Percentiles rank a stretch among this genome's conserved stretches.
These are phyloP conservation scores for Oreochromis tanganicae DNA, from an alignment of 2,113 vertebrate genomes.

Conservation along the genomic window DNA sequence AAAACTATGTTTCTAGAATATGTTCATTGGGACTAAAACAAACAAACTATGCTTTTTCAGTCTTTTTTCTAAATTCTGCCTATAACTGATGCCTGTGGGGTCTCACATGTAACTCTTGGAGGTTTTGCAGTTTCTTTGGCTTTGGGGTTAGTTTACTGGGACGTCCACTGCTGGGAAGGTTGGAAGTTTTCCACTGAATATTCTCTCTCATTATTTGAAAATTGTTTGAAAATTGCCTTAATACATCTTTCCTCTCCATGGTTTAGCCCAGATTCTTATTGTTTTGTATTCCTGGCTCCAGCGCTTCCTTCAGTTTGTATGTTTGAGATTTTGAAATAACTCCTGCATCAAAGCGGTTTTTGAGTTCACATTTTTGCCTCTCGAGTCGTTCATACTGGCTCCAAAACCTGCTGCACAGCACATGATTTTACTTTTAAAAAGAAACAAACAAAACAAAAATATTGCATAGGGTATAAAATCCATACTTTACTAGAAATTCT, in stretches of 20 bases:
- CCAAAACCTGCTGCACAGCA: not conserved
- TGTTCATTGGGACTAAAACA: not conserved
- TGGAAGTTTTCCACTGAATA: not conserved
- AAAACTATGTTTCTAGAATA: not conserved
- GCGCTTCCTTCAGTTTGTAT: not conserved
- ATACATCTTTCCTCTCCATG: not conserved
- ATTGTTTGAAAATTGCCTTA: not conserved
- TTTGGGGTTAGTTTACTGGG: not conserved
- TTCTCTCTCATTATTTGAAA: not conserved
- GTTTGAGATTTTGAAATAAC: not conserved
- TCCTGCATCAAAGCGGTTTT: not conserved
- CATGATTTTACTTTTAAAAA: not conserved
- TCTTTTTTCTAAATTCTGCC: not conserved
- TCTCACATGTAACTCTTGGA: not conserved
- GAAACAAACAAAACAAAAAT: not conserved
- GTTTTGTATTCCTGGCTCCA: not conserved
- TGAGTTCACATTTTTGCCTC: not conserved
- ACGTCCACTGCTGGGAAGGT: fast-evolving
- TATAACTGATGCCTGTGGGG: not conserved
- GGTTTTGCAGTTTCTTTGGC: not conserved
- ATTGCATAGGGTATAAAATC: not conserved
- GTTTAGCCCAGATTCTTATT: not conserved
- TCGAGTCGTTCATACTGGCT: not conserved
- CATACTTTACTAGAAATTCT: not conserved
- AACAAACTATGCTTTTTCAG: not conserved